Conservation (phyloP, 2,113 vertebrate genomes). For the Mesembrinibis cayennensis region DNA sequence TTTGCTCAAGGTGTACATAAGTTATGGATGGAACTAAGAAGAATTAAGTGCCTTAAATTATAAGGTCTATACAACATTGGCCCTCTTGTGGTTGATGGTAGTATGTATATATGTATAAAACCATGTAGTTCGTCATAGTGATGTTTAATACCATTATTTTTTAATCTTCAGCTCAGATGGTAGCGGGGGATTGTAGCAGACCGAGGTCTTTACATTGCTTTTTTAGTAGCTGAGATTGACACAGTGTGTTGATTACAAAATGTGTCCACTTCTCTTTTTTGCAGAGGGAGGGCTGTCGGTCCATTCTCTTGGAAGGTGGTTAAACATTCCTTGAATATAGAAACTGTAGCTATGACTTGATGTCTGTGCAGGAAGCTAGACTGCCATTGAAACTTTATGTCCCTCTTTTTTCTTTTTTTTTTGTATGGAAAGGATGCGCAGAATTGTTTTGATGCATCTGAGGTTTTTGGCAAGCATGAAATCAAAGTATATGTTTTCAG, state of each 20-base stretch:
- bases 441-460: background rate
- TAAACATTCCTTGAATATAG: background rate
- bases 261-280: background rate
- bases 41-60: background rate
- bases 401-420: fast-evolving
- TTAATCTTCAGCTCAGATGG: background rate
- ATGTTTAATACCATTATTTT: background rate
- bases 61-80: background rate
- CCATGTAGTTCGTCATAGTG: background rate
- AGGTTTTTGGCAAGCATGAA: background rate
- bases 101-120: background rate
- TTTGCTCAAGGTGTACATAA: background rate
- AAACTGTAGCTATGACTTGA: background rate
- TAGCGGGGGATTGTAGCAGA: background rate
- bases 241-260: background rate
- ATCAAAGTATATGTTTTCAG: background rate
- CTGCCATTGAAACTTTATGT: background rate
- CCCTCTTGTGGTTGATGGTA: conserved; percentile 25
- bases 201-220: background rate
- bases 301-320: background rate
- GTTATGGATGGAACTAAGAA: background rate
- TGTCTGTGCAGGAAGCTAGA: background rate
- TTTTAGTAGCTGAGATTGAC: background rate
- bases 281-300: background rate
- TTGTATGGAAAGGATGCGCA: background rate